Evolutionary conservation across 1,140 invertebrate genomes (phyloP).

Genomic region (Lordiphosa stackelbergi): DNA sequence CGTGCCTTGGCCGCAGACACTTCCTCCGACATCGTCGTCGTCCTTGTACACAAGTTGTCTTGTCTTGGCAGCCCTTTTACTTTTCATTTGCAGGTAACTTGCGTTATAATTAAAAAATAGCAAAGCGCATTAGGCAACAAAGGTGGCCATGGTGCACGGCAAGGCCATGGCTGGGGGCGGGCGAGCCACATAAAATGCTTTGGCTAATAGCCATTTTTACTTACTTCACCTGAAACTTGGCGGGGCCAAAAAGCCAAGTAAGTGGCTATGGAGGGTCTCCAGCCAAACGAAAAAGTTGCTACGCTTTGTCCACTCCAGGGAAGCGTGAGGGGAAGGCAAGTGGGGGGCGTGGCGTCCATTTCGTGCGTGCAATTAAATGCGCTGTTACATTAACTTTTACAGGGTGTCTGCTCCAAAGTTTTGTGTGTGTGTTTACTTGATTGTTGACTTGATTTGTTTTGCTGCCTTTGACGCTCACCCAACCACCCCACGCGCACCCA

Average conservation of each 20-base stretch:
- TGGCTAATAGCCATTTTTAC: slow-evolving; percentile 74
- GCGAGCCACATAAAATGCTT: slow-evolving; percentile 71
- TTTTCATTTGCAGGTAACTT: slow-evolving; percentile 73
- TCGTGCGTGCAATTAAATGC: slow-evolving; percentile 73
- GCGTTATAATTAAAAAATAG: slow-evolving; percentile 74
- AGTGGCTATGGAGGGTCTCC: slow-evolving; percentile 22
- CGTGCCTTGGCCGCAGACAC: slow-evolving; percentile 57
- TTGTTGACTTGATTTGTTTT: slow-evolving; percentile 76
- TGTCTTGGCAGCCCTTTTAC: slow-evolving; percentile 72
- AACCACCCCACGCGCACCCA: background rate
- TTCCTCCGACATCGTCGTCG: slow-evolving; percentile 38
- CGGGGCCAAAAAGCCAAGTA: slow-evolving; percentile 69
- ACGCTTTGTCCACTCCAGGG: slow-evolving; percentile 49
- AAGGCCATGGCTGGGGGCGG: background rate
- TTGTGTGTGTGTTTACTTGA: slow-evolving; percentile 51
- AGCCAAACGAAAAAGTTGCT: slow-evolving; percentile 41
- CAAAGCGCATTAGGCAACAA: slow-evolving; percentile 74
- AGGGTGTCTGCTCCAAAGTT: slow-evolving; percentile 60
- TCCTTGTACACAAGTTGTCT: slow-evolving; percentile 18
- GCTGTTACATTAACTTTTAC: slow-evolving; percentile 74
- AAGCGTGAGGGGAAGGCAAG: background rate
- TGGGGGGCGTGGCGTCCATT: slow-evolving; percentile 36
- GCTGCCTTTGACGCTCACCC: slow-evolving; percentile 58
- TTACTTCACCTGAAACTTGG: slow-evolving; percentile 59
- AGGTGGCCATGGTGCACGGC: slow-evolving; percentile 31